Percentiles rank a stretch among this genome's conserved stretches.
Evolutionary conservation across 2,113 vertebrate genomes (phyloP).

Genomic region (Carassius carassius): DNA sequence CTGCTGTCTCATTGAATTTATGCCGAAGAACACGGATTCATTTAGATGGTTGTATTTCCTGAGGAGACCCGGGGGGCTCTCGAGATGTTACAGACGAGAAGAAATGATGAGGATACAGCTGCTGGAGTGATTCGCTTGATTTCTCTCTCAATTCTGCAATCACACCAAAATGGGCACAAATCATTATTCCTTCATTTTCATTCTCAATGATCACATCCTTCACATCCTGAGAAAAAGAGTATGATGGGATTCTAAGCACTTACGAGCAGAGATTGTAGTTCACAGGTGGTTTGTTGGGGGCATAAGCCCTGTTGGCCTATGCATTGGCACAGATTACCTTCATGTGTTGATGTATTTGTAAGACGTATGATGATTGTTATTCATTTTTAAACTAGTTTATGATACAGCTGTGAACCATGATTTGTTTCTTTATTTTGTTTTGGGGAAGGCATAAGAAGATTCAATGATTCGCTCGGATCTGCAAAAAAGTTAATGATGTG

Average conservation of each 20-base stretch:
- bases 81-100: neutral
- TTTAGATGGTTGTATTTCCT: slow-evolving; percentile 23
- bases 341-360: neutral
- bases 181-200: slow-evolving; percentile 21
- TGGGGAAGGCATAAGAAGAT: too few species aligned
- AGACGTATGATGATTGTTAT: too few species aligned
- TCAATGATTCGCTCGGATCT: too few species aligned
- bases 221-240: neutral
- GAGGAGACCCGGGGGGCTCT: slow-evolving; percentile 4
- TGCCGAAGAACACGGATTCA: slow-evolving; percentile 8
- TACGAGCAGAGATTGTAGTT: neutral
- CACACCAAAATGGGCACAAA: slow-evolving; percentile 8
- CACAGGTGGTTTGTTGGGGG: neutral
- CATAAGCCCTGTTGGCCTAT: neutral
- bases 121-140: slow-evolving; percentile 30
- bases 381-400: too few species aligned
- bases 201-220: neutral
- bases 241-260: too few species aligned
- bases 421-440: too few species aligned
- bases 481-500: too few species aligned
- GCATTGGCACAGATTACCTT: neutral
- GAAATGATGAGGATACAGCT: slow-evolving; percentile 28
- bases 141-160: slow-evolving; percentile 18
- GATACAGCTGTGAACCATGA: too few species aligned
- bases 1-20: slow-evolving; percentile 26